Percentiles rank a stretch among this genome's conserved stretches.
These are phyloP conservation scores for Dicranocentrus wangi DNA, from an alignment of 2,888 invertebrate genomes.

Conservation along the genomic window DNA sequence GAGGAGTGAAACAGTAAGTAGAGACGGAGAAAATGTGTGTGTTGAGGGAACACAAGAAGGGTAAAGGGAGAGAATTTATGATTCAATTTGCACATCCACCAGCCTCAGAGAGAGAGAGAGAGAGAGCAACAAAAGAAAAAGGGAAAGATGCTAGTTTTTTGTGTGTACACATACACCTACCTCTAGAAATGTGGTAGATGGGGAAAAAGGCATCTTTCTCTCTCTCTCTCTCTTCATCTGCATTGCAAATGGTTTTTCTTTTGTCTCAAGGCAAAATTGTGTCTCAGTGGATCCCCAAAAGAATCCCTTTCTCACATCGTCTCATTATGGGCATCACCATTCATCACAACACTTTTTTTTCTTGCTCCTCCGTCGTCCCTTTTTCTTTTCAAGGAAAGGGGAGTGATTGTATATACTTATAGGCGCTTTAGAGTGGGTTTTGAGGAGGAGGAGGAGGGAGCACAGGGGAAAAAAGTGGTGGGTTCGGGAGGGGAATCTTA, in stretches of 20 bases:
- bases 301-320: constrained; percentile 71
- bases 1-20: too few relatives aligned
- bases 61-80: constrained; percentile 72
- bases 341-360: constrained; percentile 67
- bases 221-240: constrained; percentile 72
- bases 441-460: neutral
- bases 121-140: constrained; percentile 27
- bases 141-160: neutral
- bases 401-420: too few relatives aligned
- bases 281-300: constrained; percentile 68
- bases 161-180: neutral
- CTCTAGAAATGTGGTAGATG: too few relatives aligned
- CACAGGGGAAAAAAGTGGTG: neutral
- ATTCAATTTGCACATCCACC: constrained; percentile 73
- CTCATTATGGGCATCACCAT: constrained; percentile 71
- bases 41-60: constrained; percentile 51
- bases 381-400: neutral
- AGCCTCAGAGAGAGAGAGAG: constrained; percentile 51
- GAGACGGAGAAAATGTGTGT: constrained; percentile 8
- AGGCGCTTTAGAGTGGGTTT: too few relatives aligned
- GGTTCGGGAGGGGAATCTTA: neutral
- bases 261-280: constrained; percentile 72
- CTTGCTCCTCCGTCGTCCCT: constrained; percentile 21
- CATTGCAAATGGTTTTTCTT: constrained; percentile 72
- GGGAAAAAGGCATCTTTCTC: constrained; percentile 17